Evolutionary conservation across 2,888 invertebrate genomes (phyloP).

Genomic region (Tridacna crocea): DNA sequence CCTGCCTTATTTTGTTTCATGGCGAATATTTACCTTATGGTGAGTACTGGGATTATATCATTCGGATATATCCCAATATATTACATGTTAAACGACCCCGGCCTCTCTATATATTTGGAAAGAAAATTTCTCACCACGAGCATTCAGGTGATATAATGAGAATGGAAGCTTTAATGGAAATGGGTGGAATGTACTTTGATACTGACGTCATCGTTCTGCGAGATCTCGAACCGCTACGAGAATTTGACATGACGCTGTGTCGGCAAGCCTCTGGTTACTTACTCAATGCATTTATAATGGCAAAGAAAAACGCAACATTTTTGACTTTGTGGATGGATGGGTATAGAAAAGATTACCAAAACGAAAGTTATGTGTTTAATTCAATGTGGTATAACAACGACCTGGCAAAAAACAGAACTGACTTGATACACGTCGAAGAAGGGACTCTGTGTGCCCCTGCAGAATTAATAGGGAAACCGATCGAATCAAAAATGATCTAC

Average conservation of each 20-base stretch:
- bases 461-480: constrained; percentile 2
- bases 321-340: constrained; percentile 32
- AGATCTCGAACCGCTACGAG: constrained; percentile 11
- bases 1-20: constrained; percentile 10
- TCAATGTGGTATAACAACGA: constrained; percentile 22
- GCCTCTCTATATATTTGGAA: constrained; percentile 55
- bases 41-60: constrained; percentile 10
- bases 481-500: constrained; percentile 8
- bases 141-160: constrained; percentile 67
- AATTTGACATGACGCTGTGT: constrained; percentile 25
- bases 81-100: constrained; percentile 20
- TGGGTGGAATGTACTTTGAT: constrained; percentile 33
- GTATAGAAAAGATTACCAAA: constrained; percentile 20
- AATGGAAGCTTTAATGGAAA: constrained; percentile 42
- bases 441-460: constrained; percentile 13
- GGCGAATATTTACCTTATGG: constrained; percentile 15
- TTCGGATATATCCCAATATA: constrained; percentile 10
- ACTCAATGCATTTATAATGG: constrained; percentile 26
- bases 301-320: constrained; percentile 22
- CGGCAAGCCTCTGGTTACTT: constrained; percentile 13
- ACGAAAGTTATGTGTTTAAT: constrained; percentile 19
- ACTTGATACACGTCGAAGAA: background rate
- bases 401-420: background rate
- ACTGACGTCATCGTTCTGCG: constrained; percentile 24
- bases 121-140: constrained; percentile 45